phyloP scores from a whole-genome alignment of 2,113 vertebrate species.

The Chunga burmeisteri region DNA sequence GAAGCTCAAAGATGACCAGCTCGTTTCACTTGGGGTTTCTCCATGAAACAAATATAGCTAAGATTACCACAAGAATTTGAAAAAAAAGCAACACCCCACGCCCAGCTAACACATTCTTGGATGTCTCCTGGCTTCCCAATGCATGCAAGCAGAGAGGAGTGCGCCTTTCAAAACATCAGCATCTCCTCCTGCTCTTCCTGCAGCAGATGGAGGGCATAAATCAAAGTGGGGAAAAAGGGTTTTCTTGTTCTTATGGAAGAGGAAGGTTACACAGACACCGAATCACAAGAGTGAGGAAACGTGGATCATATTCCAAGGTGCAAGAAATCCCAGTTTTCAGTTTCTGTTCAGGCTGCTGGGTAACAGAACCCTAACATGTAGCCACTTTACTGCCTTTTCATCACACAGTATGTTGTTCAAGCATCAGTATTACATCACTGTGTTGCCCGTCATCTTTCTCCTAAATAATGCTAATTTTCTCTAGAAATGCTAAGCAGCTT shows the following conservation, averaged over 20 bases:
- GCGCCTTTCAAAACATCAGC: background rate
- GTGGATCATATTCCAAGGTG: rapidly evolving
- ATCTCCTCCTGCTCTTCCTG: background rate
- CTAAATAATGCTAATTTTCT: background rate
- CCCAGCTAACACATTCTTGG: background rate
- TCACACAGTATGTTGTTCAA: rapidly evolving
- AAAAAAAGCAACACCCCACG: background rate
- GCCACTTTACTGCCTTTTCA: background rate
- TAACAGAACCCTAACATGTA: background rate
- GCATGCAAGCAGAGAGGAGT: background rate
- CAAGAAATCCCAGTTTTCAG: background rate
- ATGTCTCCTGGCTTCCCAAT: background rate
- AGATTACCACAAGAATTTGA: background rate
- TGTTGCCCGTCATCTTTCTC: background rate
- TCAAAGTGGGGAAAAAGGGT: background rate
- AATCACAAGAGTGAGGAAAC: background rate
- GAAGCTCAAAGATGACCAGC: background rate
- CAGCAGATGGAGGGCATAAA: background rate
- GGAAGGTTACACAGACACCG: background rate
- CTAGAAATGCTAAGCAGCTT: background rate
- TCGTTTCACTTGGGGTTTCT: background rate
- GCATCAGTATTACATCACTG: background rate
- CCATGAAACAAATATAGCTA: background rate
- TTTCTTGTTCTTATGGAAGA: background rate
- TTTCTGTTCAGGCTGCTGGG: background rate